A percentile compares a stretch with the other conserved stretches of the same genome.
Conservation (phyloP, 2,797 vertebrate genomes). For the Xenopus petersii region DNA sequence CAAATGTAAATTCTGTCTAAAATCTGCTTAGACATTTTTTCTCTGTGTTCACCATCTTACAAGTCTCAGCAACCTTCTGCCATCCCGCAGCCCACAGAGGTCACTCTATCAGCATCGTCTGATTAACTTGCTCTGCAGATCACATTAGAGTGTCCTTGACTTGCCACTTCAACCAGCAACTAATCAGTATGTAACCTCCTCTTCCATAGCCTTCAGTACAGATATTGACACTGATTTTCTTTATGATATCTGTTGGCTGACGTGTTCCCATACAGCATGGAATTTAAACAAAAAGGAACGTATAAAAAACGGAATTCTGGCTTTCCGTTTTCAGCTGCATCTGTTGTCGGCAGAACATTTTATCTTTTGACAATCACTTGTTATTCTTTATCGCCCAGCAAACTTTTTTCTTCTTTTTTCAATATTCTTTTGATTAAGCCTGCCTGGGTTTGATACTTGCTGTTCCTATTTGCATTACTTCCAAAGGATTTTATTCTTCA, state of each 20-base stretch:
- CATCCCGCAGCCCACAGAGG: too few species aligned
- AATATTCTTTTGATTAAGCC: neutral
- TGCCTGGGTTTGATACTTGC: neutral
- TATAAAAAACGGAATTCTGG: too few species aligned
- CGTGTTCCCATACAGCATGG: neutral
- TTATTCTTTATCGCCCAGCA: conserved; percentile 20
- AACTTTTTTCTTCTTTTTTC: neutral
- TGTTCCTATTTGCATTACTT: conserved; percentile 36
- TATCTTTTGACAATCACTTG: conserved; percentile 21
- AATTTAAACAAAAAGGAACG: too few species aligned
- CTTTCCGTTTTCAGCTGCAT: too few species aligned
- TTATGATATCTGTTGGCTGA: conserved; percentile 5
- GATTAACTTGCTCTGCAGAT: too few species aligned
- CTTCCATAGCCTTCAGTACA: neutral
- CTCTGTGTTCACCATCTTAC: too few species aligned
- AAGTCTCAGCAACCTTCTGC: too few species aligned
- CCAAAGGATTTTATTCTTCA: conserved; percentile 32
- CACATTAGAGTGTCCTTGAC: neutral
- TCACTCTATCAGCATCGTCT: too few species aligned
- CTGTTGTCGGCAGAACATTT: neutral
- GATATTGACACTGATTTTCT: neutral
- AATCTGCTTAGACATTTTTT: too few species aligned
- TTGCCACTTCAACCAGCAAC: neutral
- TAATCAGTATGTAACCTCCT: conserved; percentile 13
- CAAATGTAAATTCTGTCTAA: too few species aligned